Conservation (phyloP, 2,888 invertebrate species). For the Osmoderma eremita region DNA sequence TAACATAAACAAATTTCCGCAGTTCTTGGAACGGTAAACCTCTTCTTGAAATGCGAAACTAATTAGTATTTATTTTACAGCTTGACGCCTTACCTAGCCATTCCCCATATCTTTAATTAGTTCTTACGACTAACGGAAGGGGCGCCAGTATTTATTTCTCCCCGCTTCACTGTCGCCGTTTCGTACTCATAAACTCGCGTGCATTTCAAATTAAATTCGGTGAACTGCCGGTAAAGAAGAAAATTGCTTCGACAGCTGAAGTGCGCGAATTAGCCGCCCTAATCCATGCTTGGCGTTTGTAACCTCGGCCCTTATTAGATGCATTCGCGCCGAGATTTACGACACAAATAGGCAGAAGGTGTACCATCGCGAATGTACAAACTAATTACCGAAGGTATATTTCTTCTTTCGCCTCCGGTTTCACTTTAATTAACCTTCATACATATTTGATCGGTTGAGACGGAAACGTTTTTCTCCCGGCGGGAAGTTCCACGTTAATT, state of each 20-base stretch:
- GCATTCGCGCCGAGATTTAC: constrained; percentile 19
- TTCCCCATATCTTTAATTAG: not conserved
- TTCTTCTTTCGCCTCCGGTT: constrained; percentile 2
- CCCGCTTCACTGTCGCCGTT: not conserved
- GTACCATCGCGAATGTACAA: not conserved
- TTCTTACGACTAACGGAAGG: not conserved
- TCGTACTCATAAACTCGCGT: not conserved
- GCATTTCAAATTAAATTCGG: constrained; percentile 14
- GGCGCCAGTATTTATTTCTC: too few species aligned
- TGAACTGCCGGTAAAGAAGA: not conserved
- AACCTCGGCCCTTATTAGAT: constrained; percentile 8
- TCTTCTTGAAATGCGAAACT: too few species aligned
- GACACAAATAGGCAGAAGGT: not conserved
- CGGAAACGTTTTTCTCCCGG: not conserved
- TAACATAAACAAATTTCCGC: too few species aligned
- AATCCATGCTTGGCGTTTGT: constrained; percentile 20
- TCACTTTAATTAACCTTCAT: constrained; percentile 17
- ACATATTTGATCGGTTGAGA: constrained; percentile 6
- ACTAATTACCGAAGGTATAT: constrained; percentile 14
- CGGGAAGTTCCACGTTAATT: constrained; percentile 1
- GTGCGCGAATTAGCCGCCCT: constrained; percentile 9
- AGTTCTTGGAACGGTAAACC: too few species aligned
- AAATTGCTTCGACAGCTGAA: constrained; percentile 18
- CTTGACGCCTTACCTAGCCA: not conserved
- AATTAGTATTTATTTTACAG: too few species aligned